These are phyloP conservation scores for Drosophila sulfurigaster DNA, from an alignment of 1,140 invertebrate genomes.

Conservation along the genomic window DNA sequence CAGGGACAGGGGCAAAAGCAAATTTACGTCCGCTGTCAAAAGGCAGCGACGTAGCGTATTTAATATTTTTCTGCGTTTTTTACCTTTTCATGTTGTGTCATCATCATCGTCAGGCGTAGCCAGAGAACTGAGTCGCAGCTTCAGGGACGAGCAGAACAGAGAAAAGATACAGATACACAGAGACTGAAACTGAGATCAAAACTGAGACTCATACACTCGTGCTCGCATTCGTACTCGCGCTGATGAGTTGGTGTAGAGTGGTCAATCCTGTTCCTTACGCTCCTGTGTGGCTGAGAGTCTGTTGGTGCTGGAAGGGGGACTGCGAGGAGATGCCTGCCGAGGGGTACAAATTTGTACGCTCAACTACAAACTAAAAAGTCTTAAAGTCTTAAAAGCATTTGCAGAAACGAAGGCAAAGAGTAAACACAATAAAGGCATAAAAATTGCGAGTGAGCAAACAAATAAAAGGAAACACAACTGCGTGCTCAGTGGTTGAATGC, in stretches of 20 bases:
- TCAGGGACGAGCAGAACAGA: conserved; percentile 6
- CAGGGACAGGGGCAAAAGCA: conserved; percentile 64
- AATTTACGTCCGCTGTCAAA: conserved; percentile 84
- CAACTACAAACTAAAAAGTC: conserved; percentile 83
- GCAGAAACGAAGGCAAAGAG: conserved; percentile 80
- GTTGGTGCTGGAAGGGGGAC: background rate
- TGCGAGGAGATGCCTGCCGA: background rate
- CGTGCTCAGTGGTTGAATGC: conserved; percentile 2
- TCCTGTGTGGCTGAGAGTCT: conserved; percentile 25
- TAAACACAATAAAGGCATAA: conserved; percentile 83
- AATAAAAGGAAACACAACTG: conserved; percentile 75
- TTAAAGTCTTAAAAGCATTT: conserved; percentile 84
- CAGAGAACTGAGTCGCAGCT: conserved; percentile 8
- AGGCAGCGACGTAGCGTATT: conserved; percentile 83
- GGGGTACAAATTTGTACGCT: conserved; percentile 77
- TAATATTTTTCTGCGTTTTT: conserved; percentile 84
- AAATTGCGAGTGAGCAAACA: conserved; percentile 82
- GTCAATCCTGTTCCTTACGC: conserved; percentile 67
- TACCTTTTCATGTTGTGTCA: conserved; percentile 84
- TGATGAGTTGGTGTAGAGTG: conserved; percentile 30
- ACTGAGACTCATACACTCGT: conserved; percentile 4
- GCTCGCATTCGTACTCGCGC: background rate
- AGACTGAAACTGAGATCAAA: conserved; percentile 31
- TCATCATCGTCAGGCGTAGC: conserved; percentile 69
- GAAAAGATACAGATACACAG: conserved; percentile 39